Percentiles rank a stretch among this genome's conserved stretches.
These are phyloP conservation scores for Malacoraja senta DNA, from an alignment of 2,797 vertebrate species.

Conservation along the genomic window DNA sequence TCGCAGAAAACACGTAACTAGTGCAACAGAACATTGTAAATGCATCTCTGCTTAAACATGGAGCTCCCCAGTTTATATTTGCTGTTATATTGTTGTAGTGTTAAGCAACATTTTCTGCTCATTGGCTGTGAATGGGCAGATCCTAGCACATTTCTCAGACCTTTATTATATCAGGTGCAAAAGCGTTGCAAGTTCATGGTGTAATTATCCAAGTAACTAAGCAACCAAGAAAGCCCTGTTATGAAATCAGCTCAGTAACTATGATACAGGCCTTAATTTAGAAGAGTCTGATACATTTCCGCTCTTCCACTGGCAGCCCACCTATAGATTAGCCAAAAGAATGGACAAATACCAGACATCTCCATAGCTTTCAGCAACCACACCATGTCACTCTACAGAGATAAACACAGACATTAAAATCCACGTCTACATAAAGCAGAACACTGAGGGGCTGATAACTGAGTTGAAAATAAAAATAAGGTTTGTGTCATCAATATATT, in stretches of 20 bases:
- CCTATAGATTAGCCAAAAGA: slow-evolving; percentile 20
- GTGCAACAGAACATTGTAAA: background rate
- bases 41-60: background rate
- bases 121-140: background rate
- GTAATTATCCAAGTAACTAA: background rate
- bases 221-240: background rate
- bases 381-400: slow-evolving; percentile 9
- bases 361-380: slow-evolving; percentile 14
- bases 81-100: background rate
- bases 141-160: background rate
- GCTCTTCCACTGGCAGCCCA: background rate
- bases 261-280: slow-evolving; percentile 8
- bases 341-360: slow-evolving; percentile 30
- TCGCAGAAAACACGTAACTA: background rate
- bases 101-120: background rate
- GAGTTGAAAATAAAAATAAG: background rate
- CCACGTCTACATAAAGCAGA: slow-evolving; percentile 8
- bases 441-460: background rate
- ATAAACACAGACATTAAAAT: slow-evolving; percentile 37
- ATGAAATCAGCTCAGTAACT: slow-evolving; percentile 27
- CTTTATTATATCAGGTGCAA: background rate
- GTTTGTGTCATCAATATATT: background rate
- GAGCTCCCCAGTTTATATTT: background rate
- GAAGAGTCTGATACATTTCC: slow-evolving; percentile 28
- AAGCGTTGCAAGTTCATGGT: background rate